These are phyloP conservation scores for Planiliza haematocheilus DNA, from an alignment of 2,113 vertebrate species.

Conservation along the genomic window DNA sequence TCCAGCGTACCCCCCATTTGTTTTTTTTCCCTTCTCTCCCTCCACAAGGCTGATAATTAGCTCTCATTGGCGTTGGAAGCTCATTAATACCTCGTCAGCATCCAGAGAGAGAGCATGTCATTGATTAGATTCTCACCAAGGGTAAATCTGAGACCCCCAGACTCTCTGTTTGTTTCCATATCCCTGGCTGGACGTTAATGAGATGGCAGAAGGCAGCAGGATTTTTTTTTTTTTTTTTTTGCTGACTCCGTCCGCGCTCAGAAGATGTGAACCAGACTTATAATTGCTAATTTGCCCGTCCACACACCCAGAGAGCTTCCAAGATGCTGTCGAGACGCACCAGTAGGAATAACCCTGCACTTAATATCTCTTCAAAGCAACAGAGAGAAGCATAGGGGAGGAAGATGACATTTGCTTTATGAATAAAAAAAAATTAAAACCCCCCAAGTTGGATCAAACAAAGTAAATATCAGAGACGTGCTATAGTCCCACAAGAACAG, in stretches of 20 bases:
- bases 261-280: constrained; percentile 65
- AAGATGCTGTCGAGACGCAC: constrained; percentile 53
- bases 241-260: constrained; percentile 66
- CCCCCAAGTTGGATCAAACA: constrained; percentile 47
- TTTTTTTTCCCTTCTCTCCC: constrained; percentile 19
- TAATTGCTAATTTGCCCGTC: constrained; percentile 74
- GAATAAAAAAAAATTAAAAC: constrained; percentile 21
- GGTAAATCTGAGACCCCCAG: constrained; percentile 52
- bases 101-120: constrained; percentile 63
- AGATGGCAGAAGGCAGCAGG: constrained; percentile 55
- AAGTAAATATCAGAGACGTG: constrained; percentile 38
- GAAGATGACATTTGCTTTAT: constrained; percentile 47
- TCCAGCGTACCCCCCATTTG: constrained; percentile 19
- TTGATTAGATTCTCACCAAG: constrained; percentile 69
- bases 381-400: constrained; percentile 19
- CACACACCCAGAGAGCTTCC: constrained; percentile 49
- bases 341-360: constrained; percentile 37
- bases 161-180: constrained; percentile 58
- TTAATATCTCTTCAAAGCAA: constrained; percentile 59
- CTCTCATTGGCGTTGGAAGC: constrained; percentile 70
- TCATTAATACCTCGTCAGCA: constrained; percentile 77
- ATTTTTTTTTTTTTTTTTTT: constrained; percentile 33
- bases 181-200: constrained; percentile 70
- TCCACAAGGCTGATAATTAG: constrained; percentile 70
- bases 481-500: neutral